phyloP scores from a whole-genome alignment of 1,140 invertebrate genomes.

The Anastatus disparis region DNA sequence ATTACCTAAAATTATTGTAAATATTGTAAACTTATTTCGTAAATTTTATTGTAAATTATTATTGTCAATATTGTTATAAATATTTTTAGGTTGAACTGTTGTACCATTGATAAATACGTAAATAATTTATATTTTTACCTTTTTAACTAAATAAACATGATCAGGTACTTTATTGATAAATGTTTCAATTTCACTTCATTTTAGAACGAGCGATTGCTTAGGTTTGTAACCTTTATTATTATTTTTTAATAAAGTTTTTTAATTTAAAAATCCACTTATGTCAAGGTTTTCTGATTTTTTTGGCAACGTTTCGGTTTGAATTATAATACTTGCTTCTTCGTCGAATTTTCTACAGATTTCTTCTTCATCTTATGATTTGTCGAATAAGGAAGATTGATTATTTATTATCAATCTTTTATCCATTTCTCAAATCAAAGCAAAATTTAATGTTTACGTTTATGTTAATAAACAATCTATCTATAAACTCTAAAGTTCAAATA shows the following conservation, averaged over 20 bases:
- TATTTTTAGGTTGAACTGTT: too few relatives aligned
- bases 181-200: constrained; percentile 22
- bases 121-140: constrained; percentile 22
- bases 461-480: too few relatives aligned
- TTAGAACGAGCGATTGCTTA: constrained; percentile 22
- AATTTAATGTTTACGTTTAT: too few relatives aligned
- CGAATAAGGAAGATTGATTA: background rate
- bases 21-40: background rate
- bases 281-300: constrained; percentile 27
- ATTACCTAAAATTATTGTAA: background rate
- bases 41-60: background rate
- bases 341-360: background rate
- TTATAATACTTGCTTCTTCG: background rate
- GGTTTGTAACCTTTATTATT: constrained; percentile 39
- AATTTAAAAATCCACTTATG: constrained; percentile 23
- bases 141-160: constrained; percentile 13
- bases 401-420: background rate
- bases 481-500: too few relatives aligned
- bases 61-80: background rate
- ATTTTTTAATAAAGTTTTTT: constrained; percentile 31
- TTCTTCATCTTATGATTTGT: background rate
- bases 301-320: background rate
- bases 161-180: constrained; percentile 31
- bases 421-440: background rate
- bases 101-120: background rate